Evolutionary conservation across 2,113 vertebrate genomes (phyloP).

Genomic region (Dipodomys spectabilis): DNA sequence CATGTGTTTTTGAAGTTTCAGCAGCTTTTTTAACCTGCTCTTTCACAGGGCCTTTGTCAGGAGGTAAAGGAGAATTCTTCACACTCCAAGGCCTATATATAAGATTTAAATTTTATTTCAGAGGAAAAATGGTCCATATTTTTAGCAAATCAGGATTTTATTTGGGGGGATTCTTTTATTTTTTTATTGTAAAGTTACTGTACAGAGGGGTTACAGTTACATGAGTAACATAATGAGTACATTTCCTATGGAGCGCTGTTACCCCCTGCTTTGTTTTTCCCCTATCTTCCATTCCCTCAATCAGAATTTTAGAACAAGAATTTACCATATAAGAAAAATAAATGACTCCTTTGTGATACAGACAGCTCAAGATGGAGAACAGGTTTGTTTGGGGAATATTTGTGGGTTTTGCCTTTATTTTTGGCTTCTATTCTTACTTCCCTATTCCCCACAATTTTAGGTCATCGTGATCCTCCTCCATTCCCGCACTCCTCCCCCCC

Average conservation of each 20-base stretch:
- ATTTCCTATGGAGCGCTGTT: no score
- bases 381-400: neutral
- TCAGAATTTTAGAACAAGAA: neutral
- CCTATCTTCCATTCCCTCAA: neutral
- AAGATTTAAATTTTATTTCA: neutral
- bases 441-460: neutral
- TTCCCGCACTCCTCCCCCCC: neutral
- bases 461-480: neutral
- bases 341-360: neutral
- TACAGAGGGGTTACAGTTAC: no score
- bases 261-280: no score
- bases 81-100: neutral
- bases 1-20: neutral
- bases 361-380: neutral
- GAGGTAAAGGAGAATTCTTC: neutral
- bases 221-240: no score
- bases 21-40: neutral
- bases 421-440: neutral
- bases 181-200: no score
- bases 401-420: neutral
- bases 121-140: neutral
- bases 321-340: neutral
- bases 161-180: no score
- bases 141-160: neutral
- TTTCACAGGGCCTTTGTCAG: neutral